Evolutionary conservation across 2,797 vertebrate species (phyloP), one percentile per base, ranked within the genome.

Genomic region (Alectoris magna): DNA sequence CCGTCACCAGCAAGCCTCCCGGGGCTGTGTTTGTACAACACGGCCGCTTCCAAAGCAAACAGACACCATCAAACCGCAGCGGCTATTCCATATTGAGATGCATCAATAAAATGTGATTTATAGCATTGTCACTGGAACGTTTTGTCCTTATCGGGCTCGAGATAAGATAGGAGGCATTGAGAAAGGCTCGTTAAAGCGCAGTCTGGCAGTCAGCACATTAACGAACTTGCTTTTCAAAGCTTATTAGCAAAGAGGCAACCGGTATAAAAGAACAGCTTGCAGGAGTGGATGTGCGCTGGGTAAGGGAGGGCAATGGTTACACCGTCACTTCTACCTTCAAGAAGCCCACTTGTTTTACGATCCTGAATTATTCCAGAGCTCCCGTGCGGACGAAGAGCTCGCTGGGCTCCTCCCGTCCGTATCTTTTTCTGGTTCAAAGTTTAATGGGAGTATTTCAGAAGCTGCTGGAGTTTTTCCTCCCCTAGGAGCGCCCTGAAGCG

Each of bases 81-180:
- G 71, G 80, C 82, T 62, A 4, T 77, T 53, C 69, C 81, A 3
- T 12, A 62, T 31, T 56, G 74, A 84, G 71, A 38, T 13, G 67
- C 90, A 84, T 87, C 93, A 87, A 91, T 91, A 87, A 93, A 81
- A 84, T 11, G 76, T 67, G 78, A 91, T 93, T 80, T 85, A 88
- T 73, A 74, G 88, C 91, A 29, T 64, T 53, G 90, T 46, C 74
- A 36, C 91, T 41, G 74, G 77, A 86, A 86, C 81, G 19, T 89
- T 88, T 72, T 48, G 84, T 74, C 46, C 95, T 96, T 95, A 90
- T 95, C 75, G 34, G 6, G 27, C 73, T 56, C 23, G 7, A 86
- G 94, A 96, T 96, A 95, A 96, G 95, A 94, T 90, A 96, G 90
- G 77, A 82, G 70, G 74, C 75, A 79, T 62, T 80, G 90, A 84